phyloP scores from a whole-genome alignment of 2,113 vertebrate genomes.

The Pteruthius melanotis region DNA sequence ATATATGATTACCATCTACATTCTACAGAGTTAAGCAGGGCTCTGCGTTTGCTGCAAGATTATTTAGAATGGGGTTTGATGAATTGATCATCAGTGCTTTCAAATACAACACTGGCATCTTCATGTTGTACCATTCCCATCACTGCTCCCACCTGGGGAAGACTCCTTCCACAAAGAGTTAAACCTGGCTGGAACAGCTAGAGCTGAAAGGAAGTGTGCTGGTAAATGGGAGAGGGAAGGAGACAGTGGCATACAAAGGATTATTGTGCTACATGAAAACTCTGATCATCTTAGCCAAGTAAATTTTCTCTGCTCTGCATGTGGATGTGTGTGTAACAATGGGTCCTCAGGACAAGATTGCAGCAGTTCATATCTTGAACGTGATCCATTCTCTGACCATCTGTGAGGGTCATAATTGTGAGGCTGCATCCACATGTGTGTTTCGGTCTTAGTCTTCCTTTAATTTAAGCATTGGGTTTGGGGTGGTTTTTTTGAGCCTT shows the following conservation, averaged over 20 bases:
- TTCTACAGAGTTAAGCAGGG: neutral
- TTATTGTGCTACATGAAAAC: neutral
- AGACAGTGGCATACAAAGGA: neutral
- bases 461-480: neutral
- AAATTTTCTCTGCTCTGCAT: neutral
- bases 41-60: neutral
- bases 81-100: neutral
- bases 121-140: neutral
- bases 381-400: neutral
- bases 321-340: accelerated
- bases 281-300: neutral
- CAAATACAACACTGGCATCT: neutral
- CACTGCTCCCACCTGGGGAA: neutral
- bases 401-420: neutral
- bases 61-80: neutral
- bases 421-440: neutral
- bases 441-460: neutral
- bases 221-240: neutral
- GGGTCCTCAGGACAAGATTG: neutral
- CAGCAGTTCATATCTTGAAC: neutral
- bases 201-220: neutral
- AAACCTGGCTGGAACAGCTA: neutral
- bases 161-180: neutral
- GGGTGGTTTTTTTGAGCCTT: neutral
- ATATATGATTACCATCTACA: neutral